Evolutionary conservation across 2,113 vertebrate species (phyloP), one percentile per base, ranked within the genome.

Genomic region (Xenotilapia flavipinnis): DNA sequence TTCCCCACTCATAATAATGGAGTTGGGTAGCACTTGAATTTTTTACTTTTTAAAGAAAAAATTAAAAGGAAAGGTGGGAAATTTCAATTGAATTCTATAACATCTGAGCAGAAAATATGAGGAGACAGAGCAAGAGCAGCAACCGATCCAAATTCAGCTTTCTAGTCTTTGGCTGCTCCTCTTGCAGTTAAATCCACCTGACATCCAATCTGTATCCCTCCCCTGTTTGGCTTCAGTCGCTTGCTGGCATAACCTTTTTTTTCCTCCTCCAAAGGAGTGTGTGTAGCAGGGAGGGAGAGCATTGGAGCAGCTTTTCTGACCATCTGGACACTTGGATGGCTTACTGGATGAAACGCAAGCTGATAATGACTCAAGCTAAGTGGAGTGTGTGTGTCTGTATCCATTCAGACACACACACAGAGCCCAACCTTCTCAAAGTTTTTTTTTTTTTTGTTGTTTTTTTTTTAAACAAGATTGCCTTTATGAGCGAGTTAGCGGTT

Each of bases 271-370:
- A 86, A 93, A 92, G 81, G 83, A 93, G 87, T 79, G 91, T 86
- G 87, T 68, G 83, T 60, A 79, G 75, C 42, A 83, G 86, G 84
- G 87, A 93, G 88, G 68, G 91, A 87, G 91, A 88, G 94, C 86
- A 80, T 82, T 90, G 91, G 91, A 94, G 91, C 95, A 94, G 93
- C 94, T 96, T 96, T 95, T 95, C 92, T 91, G 95, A 94, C 96
- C 95, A 96, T 96, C 96, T 96, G 96, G 95, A 95, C 92, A 91
- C 92, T 95, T 93, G 93, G 94, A 95, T 91, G 86, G 91, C 91
- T 95, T 95, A 95, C 89, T 92, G 94, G 93, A 93, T 95, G 94
- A 91, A 95, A 90, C 85, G 90, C 93, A 95, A 95, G 94, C 93
- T 94, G 95, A 96, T 96, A 95, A 96, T 96, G 95, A 96, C 94